Base-by-base conservation (phyloP, 35 echinoderm and acorn worm species). In the Chiridota heheva region DNA sequence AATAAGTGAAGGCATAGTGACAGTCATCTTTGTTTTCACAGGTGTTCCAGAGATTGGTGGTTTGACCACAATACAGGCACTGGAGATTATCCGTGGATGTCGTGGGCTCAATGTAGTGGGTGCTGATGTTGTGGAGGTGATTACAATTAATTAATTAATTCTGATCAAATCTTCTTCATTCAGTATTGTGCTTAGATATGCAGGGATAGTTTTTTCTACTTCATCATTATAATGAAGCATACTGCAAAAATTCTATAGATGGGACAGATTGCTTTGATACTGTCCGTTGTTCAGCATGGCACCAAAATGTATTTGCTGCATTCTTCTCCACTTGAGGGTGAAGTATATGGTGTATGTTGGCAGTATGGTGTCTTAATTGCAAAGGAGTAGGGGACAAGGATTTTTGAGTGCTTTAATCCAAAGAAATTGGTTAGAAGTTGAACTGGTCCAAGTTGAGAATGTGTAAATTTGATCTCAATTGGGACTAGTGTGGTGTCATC, bases 21-120 rank as follows among this genome's bases (percentile, higher is more conserved):
- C n/a, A n/a, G n/a, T n/a, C n/a, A n/a, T 73, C 22, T 53, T 10
- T 53, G 10, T 53, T 53, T 53, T 10, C 10, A 5, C 44, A 78
- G 84, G 84, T 69, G 79, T 73, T 1, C 84, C 84, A 31, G 84
- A 87, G 47, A 78, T 87, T 40, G 84, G 72, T 25, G 84, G 84
- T 37, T 40, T 87, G 4, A 78, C 59, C 30, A 32, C 44, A 4
- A 69, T 78, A 1, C 84, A 87, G 67, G 72, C 29, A 0, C 17
- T 78, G 36, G 73, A 87, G 44, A 69, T 87, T 20, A 42, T 87
- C 41, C 33, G 84, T 42, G 84, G 73, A 22, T 78, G 60, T 36
- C 53, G 39, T 25, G 84, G 84, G 17, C 42, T 87, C 7, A 69
- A 78, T 36, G 7, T 87, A n/a, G 46, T 87, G 26, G 84, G 73